Evolutionary conservation across 2,113 vertebrate species (phyloP), one percentile per base, ranked within the genome.

Genomic region (Sander lucioperca): DNA sequence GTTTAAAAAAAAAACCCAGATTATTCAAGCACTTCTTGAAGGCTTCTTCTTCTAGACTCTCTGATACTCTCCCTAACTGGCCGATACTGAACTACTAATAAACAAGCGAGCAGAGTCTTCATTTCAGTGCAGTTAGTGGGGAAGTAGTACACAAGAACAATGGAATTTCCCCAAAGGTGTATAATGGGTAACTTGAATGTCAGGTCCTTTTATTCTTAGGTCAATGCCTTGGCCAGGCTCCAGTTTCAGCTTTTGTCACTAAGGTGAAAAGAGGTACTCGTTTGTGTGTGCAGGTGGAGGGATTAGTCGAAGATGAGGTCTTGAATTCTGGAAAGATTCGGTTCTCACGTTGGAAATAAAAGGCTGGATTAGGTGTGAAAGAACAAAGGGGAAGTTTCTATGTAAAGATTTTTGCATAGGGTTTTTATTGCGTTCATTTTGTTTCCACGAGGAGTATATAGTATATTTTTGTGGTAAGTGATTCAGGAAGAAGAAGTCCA

Each of bases 161-260:
- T 58, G 13, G 15, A 23, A 4, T n/a, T 73, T 88, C 89, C 89
- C 83, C 91, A 87, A 87, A 80, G 77, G 86, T 91, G 88, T 90
- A 43, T 43, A 90, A 93, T 89, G 81, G 88, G 81, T 89, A 93
- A 91, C 92, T 56, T 75, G 88, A 87, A 79, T 80, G 84, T 73
- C 90, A 72, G 88, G 76, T 88, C 79, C 43, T 68, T 72, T 59
- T 80, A 79, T 82, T 77, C 59, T 83, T 64, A 2, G 84, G 82
- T 83, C 84, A 82, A 64, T 75, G 86, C 74, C 80, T 79, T 84
- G 80, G 85, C 77, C 0, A 0, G 53, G 71, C 63, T 92, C 90
- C 86, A 88, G 68, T 85, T 88, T 43, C 72, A 74, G 75, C 68
- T 77, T 92, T 90, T 89, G 80, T 89, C 58, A 19, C 30, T 0